These are phyloP conservation scores for Napeogenes sylphis DNA, from an alignment of 2,888 invertebrate genomes.

Conservation along the genomic window DNA sequence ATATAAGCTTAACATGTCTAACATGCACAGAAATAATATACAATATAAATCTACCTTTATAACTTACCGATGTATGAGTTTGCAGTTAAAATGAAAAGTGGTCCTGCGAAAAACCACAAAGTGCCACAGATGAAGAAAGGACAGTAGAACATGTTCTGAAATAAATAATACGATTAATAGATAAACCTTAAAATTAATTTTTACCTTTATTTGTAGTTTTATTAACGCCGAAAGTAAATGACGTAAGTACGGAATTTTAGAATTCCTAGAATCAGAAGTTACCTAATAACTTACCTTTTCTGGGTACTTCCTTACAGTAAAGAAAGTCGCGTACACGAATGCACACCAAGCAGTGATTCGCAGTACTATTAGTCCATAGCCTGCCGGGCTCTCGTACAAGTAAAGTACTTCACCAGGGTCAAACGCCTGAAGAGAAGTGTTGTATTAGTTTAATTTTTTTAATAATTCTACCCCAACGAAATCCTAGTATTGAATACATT, in stretches of 20 bases:
- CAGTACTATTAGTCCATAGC: conserved; percentile 87
- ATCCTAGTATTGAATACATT: too few species aligned
- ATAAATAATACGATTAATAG: conserved; percentile 28
- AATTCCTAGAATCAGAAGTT: too few species aligned
- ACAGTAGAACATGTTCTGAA: conserved; percentile 85
- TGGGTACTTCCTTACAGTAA: conserved; percentile 89
- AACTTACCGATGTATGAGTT: conserved; percentile 83
- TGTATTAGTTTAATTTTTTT: not conserved
- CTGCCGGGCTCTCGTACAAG: conserved; percentile 93
- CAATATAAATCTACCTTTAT: not conserved
- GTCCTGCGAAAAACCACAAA: conserved; percentile 91
- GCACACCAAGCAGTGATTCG: conserved; percentile 89
- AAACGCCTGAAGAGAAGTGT: conserved; percentile 80
- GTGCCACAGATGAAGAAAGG: conserved; percentile 90
- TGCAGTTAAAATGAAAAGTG: conserved; percentile 86
- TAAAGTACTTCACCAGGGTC: conserved; percentile 95
- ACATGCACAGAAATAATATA: too few species aligned
- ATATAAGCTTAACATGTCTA: too few species aligned
- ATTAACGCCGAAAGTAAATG: too few species aligned
- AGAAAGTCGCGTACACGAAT: conserved; percentile 82
- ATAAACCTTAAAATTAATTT: too few species aligned
- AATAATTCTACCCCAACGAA: too few species aligned
- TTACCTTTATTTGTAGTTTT: too few species aligned
- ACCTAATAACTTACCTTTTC: conserved; percentile 78
- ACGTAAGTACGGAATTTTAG: too few species aligned